Base-by-base conservation (phyloP, 2,888 invertebrate species). In the Syritta pipiens region DNA sequence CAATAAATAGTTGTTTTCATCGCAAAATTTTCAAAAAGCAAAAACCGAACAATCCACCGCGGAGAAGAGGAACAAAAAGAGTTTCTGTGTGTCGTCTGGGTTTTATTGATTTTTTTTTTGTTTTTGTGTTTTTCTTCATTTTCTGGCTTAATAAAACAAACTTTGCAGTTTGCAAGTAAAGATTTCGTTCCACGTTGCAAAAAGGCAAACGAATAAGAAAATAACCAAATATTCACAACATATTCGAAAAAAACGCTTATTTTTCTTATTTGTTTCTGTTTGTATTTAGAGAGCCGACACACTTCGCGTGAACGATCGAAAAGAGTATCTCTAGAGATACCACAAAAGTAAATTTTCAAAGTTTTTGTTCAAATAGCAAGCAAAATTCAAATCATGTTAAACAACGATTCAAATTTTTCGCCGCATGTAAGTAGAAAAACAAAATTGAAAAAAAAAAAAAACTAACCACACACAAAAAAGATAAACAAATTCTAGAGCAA, bases 361-460 rank as follows among this genome's bases (percentile, higher is more conserved):
- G 46, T 63, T 35, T 57, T 62, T 65, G 48, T 57, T 35, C 24
- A 60, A 40, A 68, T 35, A 74, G 67, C 67, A 79, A 74, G 30
- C 81, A 82, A 84, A 84, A 83, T 83, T 83, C 81, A 83, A 81
- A 83, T 83, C 82, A 84, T 84, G 84, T 82, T 84, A 82, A 84
- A 84, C 84, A 84, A 84, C 84, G 84, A 83, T 83, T 83, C 84
- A 81, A 84, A 84, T 81, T 60, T 82, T 76, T 81, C 83, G 83
- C 83, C 83, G 84, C 83, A 84, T 84, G 84, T 84, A 84, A 84
- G 84, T 84, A 84, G 81, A 84, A 60, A 62, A 51, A 37, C n/a
- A 44, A 49, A 44, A 37, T 7, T 22, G 20, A 53, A 62, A 14
- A n/a, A 37, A 48, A 51, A 57, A 55, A 12, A 24, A 62, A 63